These are phyloP conservation scores for Acromyrmex echinatior DNA, from an alignment of 1,140 invertebrate species.

Conservation along the genomic window DNA sequence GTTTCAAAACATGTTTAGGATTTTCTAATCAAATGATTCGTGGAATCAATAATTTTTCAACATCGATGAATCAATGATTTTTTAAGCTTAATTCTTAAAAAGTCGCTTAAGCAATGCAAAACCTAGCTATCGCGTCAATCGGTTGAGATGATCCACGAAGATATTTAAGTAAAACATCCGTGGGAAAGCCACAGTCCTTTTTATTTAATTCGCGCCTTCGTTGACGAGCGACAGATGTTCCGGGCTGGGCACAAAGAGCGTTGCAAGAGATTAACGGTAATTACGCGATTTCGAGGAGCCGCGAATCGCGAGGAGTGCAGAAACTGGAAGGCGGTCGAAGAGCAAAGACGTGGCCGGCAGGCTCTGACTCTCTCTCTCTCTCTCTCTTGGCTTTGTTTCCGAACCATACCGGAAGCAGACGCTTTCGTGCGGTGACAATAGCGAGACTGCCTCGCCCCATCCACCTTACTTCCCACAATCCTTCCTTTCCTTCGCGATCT, in stretches of 20 bases:
- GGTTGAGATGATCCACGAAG: background rate
- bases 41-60: too few relatives aligned
- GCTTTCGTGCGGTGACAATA: conserved; percentile 67
- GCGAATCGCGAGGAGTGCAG: conserved; percentile 23
- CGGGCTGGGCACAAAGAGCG: conserved; percentile 34
- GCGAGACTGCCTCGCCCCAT: conserved; percentile 15
- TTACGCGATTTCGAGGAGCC: conserved; percentile 41
- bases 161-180: background rate
- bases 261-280: conserved; percentile 54
- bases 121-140: background rate
- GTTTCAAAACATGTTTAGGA: too few relatives aligned
- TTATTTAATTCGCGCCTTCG: conserved; percentile 48
- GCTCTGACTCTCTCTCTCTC: background rate
- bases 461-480: conserved; percentile 65
- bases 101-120: too few relatives aligned
- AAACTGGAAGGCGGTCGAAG: background rate
- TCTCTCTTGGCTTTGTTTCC: conserved; percentile 53
- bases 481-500: conserved; percentile 57
- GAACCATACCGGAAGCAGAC: conserved; percentile 70
- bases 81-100: too few relatives aligned
- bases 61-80: too few relatives aligned
- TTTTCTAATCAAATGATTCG: too few relatives aligned
- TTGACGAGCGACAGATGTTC: conserved; percentile 41
- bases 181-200: conserved; percentile 35
- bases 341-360: conserved; percentile 2